Conservation (phyloP, 2,797 vertebrate genomes). For the Micrastur ruficollis region DNA sequence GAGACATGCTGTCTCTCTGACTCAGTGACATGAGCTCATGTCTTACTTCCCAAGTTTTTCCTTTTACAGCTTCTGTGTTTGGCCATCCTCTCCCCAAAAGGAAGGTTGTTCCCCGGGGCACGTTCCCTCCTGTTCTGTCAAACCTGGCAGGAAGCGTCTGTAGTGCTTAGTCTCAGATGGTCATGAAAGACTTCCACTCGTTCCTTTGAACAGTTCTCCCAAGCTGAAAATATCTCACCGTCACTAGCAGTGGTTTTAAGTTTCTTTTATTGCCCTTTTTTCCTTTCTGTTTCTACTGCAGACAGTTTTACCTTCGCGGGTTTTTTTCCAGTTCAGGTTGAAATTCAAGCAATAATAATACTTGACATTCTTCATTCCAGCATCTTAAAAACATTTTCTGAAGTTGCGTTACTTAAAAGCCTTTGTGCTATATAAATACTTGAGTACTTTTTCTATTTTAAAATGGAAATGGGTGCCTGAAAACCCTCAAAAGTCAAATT, state of each 20-base stretch:
- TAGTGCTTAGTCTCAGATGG: not conserved
- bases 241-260: not conserved
- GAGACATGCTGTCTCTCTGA: not conserved
- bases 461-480: not conserved
- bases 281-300: not conserved
- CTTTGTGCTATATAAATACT: constrained; percentile 1
- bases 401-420: not conserved
- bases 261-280: not conserved
- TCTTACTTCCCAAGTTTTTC: not conserved
- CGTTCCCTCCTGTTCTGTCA: not conserved
- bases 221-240: not conserved
- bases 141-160: not conserved
- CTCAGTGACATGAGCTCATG: fast-evolving
- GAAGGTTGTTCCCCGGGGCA: not conserved
- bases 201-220: not conserved
- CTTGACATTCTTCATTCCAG: not conserved
- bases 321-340: not conserved
- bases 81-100: not conserved
- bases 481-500: constrained; percentile 30
- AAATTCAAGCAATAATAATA: not conserved
- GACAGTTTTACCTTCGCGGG: not conserved
- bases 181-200: not conserved
- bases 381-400: not conserved
- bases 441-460: not conserved
- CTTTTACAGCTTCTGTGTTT: not conserved